Evolutionary conservation across 1,140 invertebrate species (phyloP).

Genomic region (Lordiphosa stackelbergi): DNA sequence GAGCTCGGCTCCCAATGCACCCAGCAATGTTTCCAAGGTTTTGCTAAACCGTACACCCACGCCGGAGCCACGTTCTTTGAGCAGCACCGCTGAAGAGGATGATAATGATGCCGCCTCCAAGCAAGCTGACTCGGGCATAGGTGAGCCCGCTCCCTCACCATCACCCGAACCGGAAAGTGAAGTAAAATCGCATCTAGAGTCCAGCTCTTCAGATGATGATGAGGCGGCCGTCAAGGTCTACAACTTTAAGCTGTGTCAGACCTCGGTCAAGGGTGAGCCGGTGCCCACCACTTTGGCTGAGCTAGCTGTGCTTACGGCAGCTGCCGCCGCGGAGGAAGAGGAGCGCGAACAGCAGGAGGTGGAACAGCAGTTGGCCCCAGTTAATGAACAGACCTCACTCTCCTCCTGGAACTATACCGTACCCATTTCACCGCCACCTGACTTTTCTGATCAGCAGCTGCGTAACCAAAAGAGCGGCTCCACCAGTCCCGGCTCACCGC

Average conservation of each 20-base stretch:
- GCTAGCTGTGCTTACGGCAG: conserved; percentile 30
- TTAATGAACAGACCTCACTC: conserved; percentile 50
- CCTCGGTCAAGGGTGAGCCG: conserved; percentile 40
- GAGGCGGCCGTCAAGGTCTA: conserved; percentile 75
- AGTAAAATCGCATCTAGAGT: conserved; percentile 47
- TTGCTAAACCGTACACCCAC: conserved; percentile 69
- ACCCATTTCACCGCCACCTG: conserved; percentile 71
- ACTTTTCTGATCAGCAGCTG: conserved; percentile 58
- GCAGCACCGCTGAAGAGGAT: conserved; percentile 51
- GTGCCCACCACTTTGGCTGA: conserved; percentile 47
- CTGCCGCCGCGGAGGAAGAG: conserved; percentile 3
- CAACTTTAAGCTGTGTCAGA: conserved; percentile 73
- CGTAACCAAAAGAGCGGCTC: conserved; percentile 8
- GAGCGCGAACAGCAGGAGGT: not conserved
- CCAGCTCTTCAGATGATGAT: conserved; percentile 65
- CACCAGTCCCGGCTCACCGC: conserved; percentile 37
- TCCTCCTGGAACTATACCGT: conserved; percentile 70
- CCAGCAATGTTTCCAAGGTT: conserved; percentile 65
- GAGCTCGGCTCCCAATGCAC: conserved; percentile 18
- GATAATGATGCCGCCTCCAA: conserved; percentile 61
- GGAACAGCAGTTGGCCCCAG: not conserved
- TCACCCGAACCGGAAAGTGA: conserved; percentile 46
- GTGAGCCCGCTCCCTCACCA: conserved; percentile 61
- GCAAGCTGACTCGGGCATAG: conserved; percentile 70
- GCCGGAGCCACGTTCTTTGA: conserved; percentile 63